Conservation (phyloP, 2,113 vertebrate genomes). For the Grammatotria lemairii region DNA sequence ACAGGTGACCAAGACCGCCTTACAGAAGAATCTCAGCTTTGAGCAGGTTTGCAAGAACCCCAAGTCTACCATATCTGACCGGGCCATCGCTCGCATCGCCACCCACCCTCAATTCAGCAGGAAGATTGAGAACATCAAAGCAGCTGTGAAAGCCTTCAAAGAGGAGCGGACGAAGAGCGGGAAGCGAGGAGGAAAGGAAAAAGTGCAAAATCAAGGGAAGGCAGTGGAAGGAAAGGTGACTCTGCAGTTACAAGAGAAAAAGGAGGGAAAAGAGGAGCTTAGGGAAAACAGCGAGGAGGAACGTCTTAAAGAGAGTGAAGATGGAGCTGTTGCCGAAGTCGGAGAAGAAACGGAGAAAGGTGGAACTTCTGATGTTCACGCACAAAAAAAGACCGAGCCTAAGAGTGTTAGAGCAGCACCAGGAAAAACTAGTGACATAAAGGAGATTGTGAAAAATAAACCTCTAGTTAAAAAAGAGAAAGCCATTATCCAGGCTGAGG, state of each 20-base stretch:
- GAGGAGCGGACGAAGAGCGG: slow-evolving; percentile 69
- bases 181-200: slow-evolving; percentile 7
- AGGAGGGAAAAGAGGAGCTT: background rate
- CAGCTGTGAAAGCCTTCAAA: slow-evolving; percentile 84
- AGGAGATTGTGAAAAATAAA: background rate
- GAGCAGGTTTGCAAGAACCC: slow-evolving; percentile 82
- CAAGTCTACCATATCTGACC: slow-evolving; percentile 71
- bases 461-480: slow-evolving; percentile 3
- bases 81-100: slow-evolving; percentile 83
- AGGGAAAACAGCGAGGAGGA: background rate
- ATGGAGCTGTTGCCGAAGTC: background rate
- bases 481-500: background rate
- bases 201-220: slow-evolving; percentile 6
- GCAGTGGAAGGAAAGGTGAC: background rate
- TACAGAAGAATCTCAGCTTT: slow-evolving; percentile 81
- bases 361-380: background rate
- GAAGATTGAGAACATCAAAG: slow-evolving; percentile 78
- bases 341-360: background rate
- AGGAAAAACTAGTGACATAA: background rate
- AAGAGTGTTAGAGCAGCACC: background rate
- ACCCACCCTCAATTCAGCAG: slow-evolving; percentile 80
- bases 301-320: background rate
- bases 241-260: background rate
- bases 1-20: slow-evolving; percentile 82
- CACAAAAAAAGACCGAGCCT: background rate